Percentiles rank a stretch among this genome's conserved stretches.
These are phyloP conservation scores for Atta texana DNA, from an alignment of 1,140 invertebrate genomes.

Conservation along the genomic window DNA sequence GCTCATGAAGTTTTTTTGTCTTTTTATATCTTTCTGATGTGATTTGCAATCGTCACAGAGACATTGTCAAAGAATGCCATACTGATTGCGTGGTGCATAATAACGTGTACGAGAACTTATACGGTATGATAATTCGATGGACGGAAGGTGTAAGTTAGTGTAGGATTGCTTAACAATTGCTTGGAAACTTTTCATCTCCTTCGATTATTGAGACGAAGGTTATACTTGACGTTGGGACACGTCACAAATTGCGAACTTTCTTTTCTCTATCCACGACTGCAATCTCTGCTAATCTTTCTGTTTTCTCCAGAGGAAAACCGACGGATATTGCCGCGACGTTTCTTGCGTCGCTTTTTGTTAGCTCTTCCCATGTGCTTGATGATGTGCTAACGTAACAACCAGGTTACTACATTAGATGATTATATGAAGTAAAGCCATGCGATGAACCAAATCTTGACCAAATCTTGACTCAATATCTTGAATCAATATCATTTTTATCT, in stretches of 20 bases:
- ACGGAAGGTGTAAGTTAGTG: slow-evolving; percentile 53
- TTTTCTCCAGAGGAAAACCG: slow-evolving; percentile 49
- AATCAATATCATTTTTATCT: slow-evolving; percentile 65
- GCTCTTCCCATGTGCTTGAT: background rate
- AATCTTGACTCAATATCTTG: slow-evolving; percentile 40
- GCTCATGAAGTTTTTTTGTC: background rate
- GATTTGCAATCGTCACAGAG: background rate
- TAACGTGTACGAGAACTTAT: slow-evolving; percentile 34
- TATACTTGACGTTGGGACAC: slow-evolving; percentile 58
- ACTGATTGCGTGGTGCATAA: slow-evolving; percentile 49
- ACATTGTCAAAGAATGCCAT: slow-evolving; percentile 58
- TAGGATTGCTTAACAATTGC: slow-evolving; percentile 70
- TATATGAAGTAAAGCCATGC: background rate
- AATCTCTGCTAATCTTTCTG: slow-evolving; percentile 60
- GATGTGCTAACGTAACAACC: slow-evolving; percentile 35
- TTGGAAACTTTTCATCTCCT: slow-evolving; percentile 60
- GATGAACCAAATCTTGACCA: too few species aligned
- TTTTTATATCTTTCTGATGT: slow-evolving; percentile 18
- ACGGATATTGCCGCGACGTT: slow-evolving; percentile 30
- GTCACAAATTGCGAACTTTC: slow-evolving; percentile 63
- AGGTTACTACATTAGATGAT: slow-evolving; percentile 24
- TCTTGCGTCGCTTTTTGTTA: slow-evolving; percentile 25
- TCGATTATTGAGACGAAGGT: slow-evolving; percentile 73
- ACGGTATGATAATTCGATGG: slow-evolving; percentile 55
- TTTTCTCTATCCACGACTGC: slow-evolving; percentile 58